Evolutionary conservation across 2,113 vertebrate species (phyloP).

Genomic region (Chrysemys picta): DNA sequence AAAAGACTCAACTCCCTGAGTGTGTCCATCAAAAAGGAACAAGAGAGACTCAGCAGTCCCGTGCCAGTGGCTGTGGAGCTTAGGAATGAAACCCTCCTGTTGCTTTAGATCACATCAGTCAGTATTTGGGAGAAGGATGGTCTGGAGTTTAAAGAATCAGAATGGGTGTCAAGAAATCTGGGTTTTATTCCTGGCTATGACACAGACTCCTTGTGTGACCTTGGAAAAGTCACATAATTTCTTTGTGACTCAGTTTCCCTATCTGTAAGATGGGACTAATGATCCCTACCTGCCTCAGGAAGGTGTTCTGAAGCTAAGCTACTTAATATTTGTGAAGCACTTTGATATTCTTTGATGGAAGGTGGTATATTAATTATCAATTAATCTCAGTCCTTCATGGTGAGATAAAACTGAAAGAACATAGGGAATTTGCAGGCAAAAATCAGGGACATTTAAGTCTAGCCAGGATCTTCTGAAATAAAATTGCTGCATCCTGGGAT

Average conservation of each 20-base stretch:
- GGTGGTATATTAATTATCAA: slow-evolving; percentile 6
- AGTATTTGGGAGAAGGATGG: neutral
- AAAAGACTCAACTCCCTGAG: neutral
- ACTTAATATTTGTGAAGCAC: slow-evolving; percentile 1
- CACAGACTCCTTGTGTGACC: neutral
- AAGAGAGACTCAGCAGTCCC: neutral
- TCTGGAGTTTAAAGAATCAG: neutral
- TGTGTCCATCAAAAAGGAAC: slow-evolving; percentile 17
- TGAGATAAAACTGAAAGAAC: neutral
- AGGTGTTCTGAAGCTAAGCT: slow-evolving; percentile 23
- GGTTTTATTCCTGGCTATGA: neutral
- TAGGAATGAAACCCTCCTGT: neutral
- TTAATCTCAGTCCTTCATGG: slow-evolving; percentile 3
- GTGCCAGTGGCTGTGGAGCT: neutral
- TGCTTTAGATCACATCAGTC: neutral
- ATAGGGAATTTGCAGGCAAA: neutral
- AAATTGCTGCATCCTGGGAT: neutral
- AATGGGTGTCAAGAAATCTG: neutral
- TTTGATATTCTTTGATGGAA: neutral
- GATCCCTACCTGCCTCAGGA: slow-evolving; percentile 8
- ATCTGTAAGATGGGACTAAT: neutral
- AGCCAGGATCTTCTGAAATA: neutral
- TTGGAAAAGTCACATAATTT: neutral
- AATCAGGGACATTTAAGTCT: neutral
- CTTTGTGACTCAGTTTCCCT: neutral